Evolutionary conservation across 2,888 invertebrate species (phyloP), one percentile per base, ranked within the genome.

Genomic region (Lycophotia porphyrea): DNA sequence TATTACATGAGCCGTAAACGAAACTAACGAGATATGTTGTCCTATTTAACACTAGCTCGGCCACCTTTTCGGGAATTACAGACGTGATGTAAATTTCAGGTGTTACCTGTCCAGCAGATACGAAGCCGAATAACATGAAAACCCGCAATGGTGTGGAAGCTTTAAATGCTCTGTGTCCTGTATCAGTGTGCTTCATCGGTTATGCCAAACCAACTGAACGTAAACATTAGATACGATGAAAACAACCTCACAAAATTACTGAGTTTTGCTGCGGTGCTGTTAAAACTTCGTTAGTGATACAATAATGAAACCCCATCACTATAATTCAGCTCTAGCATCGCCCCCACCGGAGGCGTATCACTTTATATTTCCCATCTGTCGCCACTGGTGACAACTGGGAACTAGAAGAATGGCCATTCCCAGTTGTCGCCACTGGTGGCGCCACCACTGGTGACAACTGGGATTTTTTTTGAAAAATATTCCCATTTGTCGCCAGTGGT

Each of bases 61-160:
- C 55, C 34, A n/a, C 2, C 13, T 3, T 7, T 61, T 61, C 24
- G 7, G 7, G 18, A 5, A 36, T 7, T 24, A 13, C 24, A 61
- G 7, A n/a, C 15, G 13, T n/a, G 15, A 11, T 39, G 36, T 34
- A 52, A 66, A 44, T 39, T 31, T 55, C 18, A 42, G 3, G n/a
- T 27, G 58, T 69, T 76, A 87, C 74, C 64, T 82, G 73, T 47
- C 42, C 73, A 52, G 68, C n/a, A n/a, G 73, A 49, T 24, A 47
- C 39, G n/a, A 84, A 81, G 36, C 55, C 55, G 5, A 76, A 61
- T 64, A 69, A 39, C 47, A 78, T 73, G 5, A 84, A 67, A 60
- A 60, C 8, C 13, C 60, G n/a, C 9, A 66, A 55, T 27, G 52
- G 63, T 15, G 24, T 66, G 4, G 68, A 24, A 44, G 82, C 49